Evolutionary conservation across 2,797 vertebrate species (phyloP), one percentile per base, ranked within the genome.

Genomic region (Hypotaenidia philippensis): DNA sequence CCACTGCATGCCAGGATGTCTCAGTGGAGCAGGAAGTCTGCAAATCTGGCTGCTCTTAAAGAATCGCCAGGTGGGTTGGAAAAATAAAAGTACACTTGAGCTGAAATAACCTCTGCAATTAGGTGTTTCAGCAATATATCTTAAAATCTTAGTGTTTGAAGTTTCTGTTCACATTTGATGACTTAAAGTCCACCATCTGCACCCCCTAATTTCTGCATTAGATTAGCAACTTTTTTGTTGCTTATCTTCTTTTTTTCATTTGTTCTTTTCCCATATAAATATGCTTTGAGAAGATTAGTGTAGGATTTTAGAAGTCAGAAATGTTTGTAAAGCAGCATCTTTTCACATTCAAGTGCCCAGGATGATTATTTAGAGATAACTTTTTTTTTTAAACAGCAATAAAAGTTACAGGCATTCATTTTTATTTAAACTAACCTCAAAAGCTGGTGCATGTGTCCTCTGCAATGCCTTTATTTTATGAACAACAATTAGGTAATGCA

Each of bases 21-120:
- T 95, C 96, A 96, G 95, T 91, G 94, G 96, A 96, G 96, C 96
- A 97, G 96, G 94, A 96, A 97, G 96, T 97, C 96, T 97, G 96
- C 95, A 97, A 92, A 95, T 97, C 95, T 96, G 96, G 96, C 93
- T 97, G 96, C 94, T 97, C 63, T 96, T 95, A 95, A 93, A 96
- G 91, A 93, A 86, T 93, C 3, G 92, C 95, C 90, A 94, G 94
- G 95, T 97, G 96, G 95, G 92, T 95, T 89, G 92, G 90, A 96
- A 94, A 94, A 83, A 70, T 25, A 87, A 91, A 95, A 94, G 90
- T 88, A 92, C 90, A 91, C 95, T 95, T 96, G 94, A 92, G 76
- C 90, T 97, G 96, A 97, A 96, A 96, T 93, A 36, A 93, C 95
- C 95, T 95, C 75, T 92, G 49, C 80, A 47, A 69, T 92, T 68